phyloP scores from a whole-genome alignment of 2,888 invertebrate species.

The Spodoptera littoralis region DNA sequence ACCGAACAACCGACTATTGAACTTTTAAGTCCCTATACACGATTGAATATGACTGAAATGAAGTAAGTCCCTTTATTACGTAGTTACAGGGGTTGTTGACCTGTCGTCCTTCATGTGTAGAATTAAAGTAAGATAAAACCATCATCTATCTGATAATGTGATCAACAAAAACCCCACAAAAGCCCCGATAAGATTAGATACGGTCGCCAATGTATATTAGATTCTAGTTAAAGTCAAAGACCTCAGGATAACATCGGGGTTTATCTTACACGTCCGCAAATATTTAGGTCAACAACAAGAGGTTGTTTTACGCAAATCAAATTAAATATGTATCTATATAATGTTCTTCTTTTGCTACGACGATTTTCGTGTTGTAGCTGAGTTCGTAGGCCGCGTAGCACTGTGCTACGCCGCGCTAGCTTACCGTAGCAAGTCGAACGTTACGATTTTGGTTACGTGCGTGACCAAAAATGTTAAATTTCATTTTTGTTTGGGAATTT shows the following conservation, averaged over 20 bases:
- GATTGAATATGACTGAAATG: no score
- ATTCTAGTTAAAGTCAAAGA: constrained; percentile 32
- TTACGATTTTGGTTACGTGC: background rate
- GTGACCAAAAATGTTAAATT: no score
- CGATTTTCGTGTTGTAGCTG: background rate
- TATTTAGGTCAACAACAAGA: constrained; percentile 20
- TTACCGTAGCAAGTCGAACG: constrained; percentile 10
- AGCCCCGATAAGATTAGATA: constrained; percentile 40
- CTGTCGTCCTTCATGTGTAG: constrained; percentile 29
- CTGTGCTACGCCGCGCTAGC: constrained; percentile 18
- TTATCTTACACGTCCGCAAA: constrained; percentile 24
- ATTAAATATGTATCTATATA: no score
- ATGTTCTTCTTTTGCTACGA: background rate
- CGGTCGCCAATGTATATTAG: constrained; percentile 23
- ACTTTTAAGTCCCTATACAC: no score
- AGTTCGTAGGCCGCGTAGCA: constrained; percentile 26
- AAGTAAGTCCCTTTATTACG: background rate
- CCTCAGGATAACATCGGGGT: constrained; percentile 9
- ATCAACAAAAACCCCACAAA: constrained; percentile 28
- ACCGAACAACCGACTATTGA: no score
- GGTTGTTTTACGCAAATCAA: constrained; percentile 5
- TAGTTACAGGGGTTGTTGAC: constrained; percentile 27
- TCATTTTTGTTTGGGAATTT: no score
- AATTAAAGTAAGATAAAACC: constrained; percentile 32
- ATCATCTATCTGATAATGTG: constrained; percentile 27